Evolutionary conservation across 2,113 vertebrate species (phyloP).

Genomic region (Antechinus flavipes): DNA sequence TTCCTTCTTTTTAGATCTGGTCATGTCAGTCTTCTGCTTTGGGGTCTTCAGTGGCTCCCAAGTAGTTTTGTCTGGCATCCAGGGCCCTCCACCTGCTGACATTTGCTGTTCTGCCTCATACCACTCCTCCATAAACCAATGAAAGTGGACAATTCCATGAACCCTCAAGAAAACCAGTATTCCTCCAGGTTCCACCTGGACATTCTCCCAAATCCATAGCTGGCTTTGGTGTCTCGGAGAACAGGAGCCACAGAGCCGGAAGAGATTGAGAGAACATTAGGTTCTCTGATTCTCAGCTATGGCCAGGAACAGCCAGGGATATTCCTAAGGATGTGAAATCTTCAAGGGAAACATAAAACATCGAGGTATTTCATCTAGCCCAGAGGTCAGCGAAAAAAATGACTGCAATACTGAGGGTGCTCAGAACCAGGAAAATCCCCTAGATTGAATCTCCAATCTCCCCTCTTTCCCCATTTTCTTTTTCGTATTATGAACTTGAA

Average conservation of each 20-base stretch:
- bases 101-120: background rate
- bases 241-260: background rate
- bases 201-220: background rate
- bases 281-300: background rate
- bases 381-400: background rate
- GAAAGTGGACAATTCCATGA: background rate
- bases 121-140: background rate
- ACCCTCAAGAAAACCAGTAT: background rate
- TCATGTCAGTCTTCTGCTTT: background rate
- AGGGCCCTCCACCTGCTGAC: background rate
- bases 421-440: background rate
- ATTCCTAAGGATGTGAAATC: background rate
- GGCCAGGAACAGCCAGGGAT: background rate
- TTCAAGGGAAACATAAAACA: background rate
- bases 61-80: background rate
- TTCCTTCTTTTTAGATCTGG: background rate
- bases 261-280: background rate
- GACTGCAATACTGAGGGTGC: background rate
- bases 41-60: background rate
- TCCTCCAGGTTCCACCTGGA: background rate
- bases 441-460: background rate
- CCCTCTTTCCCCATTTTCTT: background rate
- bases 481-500: background rate
- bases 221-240: background rate
- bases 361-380: background rate